Base-by-base conservation (phyloP, 2,888 invertebrate genomes). In the Eumacrocentrus americanus region DNA sequence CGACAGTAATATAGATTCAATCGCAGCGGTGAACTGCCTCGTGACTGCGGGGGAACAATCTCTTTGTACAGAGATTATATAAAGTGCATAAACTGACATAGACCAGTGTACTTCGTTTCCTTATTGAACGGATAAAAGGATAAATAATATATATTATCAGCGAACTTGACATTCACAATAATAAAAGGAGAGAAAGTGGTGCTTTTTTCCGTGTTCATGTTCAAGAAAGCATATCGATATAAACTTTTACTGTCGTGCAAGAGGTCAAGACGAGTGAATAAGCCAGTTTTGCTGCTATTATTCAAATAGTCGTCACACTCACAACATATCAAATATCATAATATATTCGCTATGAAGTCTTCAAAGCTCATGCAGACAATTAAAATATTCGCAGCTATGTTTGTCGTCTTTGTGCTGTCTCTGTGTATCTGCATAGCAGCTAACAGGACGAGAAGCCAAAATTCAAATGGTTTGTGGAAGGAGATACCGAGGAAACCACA, bases 401-500 rank as follows among this genome's bases (percentile, higher is more conserved):
- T 42, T 40, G 42, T 29, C 35, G 16, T 58, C 18, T 34, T 52
- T 16, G 18, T 53, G 4, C 4, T 59, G 25, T 25, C 53, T 2
- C 29, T 54, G 29, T 48, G 47, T 40, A 40, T 54, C 29, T 54
- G 29, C 9, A 18, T 59, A 14, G 46, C 48, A 3, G 40, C 34
- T 12, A 46, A 16, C 11, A 29, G 29, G 23, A 16, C 18, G 3
- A 22, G 23, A 20, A 29, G 40, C 18, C 48, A 16, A 51, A 46
- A 37, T 5, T 14, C n/a, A 2, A 35, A n/a, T n/a, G n/a, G n/a
- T n/a, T n/a, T n/a, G n/a, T 18, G 9, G 23, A 58, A 46, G 23
- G 16, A 37, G 46, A 35, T 7, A 29, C 2, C 16, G 11, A 6
- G 7, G 4, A 38, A 52, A 12, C 85, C 85, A 3, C 78, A 86